These are phyloP conservation scores for Dolichoris vasculosae DNA, from an alignment of 1,140 invertebrate genomes.

Conservation along the genomic window DNA sequence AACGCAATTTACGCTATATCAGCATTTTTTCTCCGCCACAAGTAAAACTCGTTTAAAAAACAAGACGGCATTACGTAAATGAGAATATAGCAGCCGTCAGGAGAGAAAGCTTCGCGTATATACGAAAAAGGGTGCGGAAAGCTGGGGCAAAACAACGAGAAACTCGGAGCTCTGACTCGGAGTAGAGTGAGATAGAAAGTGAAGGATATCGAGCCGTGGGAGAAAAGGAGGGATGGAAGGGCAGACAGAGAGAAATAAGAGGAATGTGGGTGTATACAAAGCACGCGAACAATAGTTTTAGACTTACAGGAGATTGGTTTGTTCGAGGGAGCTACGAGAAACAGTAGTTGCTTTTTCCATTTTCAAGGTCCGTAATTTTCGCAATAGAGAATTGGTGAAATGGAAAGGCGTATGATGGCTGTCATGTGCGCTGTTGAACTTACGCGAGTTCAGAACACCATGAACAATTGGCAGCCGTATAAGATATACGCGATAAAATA, in stretches of 20 bases:
- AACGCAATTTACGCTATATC: neutral
- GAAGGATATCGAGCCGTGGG: neutral
- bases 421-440: neutral
- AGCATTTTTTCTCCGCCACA: neutral
- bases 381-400: neutral
- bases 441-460: neutral
- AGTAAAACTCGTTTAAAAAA: neutral
- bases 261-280: neutral
- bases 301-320: neutral
- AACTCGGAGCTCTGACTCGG: neutral
- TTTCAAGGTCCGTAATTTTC: constrained; percentile 3
- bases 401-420: neutral
- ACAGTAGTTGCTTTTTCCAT: constrained; percentile 3
- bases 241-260: neutral
- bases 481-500: neutral
- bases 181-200: neutral
- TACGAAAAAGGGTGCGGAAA: neutral
- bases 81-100: neutral
- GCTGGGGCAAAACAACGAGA: neutral
- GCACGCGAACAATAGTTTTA: constrained; percentile 12
- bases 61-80: constrained; percentile 25
- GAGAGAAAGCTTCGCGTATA: neutral
- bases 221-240: neutral
- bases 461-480: neutral
- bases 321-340: neutral